These are phyloP conservation scores for Drosophila carrolli DNA, from an alignment of 1,140 invertebrate species.

Conservation along the genomic window DNA sequence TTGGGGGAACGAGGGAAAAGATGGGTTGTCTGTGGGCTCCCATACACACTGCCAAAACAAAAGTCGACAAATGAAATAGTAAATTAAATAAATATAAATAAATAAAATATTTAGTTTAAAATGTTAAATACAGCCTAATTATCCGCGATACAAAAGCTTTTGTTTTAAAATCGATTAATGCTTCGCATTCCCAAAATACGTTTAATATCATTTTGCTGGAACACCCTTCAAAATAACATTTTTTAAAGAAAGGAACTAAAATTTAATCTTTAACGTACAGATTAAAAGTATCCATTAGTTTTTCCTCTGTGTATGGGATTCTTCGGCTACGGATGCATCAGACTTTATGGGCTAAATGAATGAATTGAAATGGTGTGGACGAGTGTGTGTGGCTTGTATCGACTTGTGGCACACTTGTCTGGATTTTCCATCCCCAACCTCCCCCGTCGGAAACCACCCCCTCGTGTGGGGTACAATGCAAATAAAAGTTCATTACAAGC, in stretches of 20 bases:
- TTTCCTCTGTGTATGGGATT: constrained; percentile 27
- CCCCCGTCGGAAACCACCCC: background rate
- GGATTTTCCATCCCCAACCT: background rate
- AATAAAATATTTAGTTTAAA: background rate
- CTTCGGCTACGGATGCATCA: constrained; percentile 56
- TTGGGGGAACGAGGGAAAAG: constrained; percentile 1
- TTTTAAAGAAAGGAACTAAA: too few species aligned
- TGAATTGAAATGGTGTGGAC: constrained; percentile 74
- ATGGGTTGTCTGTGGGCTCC: constrained; percentile 12
- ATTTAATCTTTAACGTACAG: too few species aligned
- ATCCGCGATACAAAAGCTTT: too few species aligned
- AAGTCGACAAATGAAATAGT: background rate
- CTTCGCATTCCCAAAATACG: too few species aligned
- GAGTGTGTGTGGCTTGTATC: constrained; percentile 65
- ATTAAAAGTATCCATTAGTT: too few species aligned
- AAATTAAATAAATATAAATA: background rate
- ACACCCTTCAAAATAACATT: too few species aligned
- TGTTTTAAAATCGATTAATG: too few species aligned
- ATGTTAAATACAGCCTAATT: too few species aligned
- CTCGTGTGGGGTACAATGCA: constrained; percentile 56
- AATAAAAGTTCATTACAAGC: constrained; percentile 81
- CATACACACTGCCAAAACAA: constrained; percentile 4
- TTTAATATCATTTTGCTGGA: too few species aligned
- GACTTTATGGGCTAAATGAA: constrained; percentile 73
- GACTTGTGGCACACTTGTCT: constrained; percentile 70